Conservation (phyloP, 2,797 vertebrate genomes). For the Centroberyx gerrardi region DNA sequence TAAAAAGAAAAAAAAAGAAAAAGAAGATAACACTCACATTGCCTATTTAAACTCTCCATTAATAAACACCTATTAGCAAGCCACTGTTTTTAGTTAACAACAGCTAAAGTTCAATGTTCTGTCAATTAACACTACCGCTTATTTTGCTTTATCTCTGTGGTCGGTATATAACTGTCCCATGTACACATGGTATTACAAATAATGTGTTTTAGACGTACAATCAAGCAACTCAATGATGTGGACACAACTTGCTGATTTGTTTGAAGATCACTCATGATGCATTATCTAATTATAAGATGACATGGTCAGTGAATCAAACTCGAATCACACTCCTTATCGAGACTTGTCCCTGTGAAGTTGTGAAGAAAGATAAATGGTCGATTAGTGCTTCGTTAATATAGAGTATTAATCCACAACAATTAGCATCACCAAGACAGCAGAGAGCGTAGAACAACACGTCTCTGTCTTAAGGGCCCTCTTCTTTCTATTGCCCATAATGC, state of each 20-base stretch:
- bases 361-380: conserved; percentile 56
- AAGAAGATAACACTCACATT: neutral
- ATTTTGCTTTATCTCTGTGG: neutral
- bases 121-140: neutral
- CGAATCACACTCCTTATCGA: conserved; percentile 41
- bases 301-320: conserved; percentile 50
- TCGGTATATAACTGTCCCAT: neutral
- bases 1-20: neutral
- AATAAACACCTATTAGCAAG: neutral
- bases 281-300: conserved; percentile 40
- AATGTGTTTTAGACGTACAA: neutral
- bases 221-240: neutral
- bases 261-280: conserved; percentile 18
- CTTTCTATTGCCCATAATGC: conserved; percentile 66
- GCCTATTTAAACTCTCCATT: neutral
- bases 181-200: neutral
- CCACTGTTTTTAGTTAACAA: neutral
- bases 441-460: conserved; percentile 60
- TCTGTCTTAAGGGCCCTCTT: conserved; percentile 59
- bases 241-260: neutral
- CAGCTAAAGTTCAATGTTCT: neutral
- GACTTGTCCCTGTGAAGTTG: conserved; percentile 44
- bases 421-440: conserved; percentile 60
- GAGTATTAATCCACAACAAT: conserved; percentile 76
- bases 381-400: conserved; percentile 60